A percentile compares a stretch with the other conserved stretches of the same genome.
These are phyloP conservation scores for Glaucomys volans DNA, from an alignment of 2,113 vertebrate genomes.

Conservation along the genomic window DNA sequence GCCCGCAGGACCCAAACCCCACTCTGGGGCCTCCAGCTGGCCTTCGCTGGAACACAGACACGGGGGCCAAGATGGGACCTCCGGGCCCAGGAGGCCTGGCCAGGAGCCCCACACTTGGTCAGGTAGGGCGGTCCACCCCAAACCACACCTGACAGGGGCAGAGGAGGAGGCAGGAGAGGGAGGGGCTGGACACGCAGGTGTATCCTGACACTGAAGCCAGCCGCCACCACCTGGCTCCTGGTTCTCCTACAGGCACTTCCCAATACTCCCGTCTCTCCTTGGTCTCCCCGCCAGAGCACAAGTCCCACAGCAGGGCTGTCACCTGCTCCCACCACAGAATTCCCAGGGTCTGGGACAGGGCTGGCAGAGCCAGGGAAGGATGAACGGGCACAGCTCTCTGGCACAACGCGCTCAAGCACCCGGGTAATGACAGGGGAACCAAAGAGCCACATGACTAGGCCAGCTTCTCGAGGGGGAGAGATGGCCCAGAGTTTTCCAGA, in stretches of 20 bases:
- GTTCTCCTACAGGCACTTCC: rapidly evolving
- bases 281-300: background rate
- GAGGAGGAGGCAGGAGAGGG: background rate
- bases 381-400: background rate
- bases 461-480: background rate
- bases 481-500: background rate
- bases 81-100: rapidly evolving
- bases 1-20: background rate
- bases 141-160: background rate
- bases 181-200: background rate
- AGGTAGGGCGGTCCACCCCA: rapidly evolving
- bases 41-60: rapidly evolving
- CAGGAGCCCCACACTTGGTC: rapidly evolving
- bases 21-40: rapidly evolving
- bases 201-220: background rate
- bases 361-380: rapidly evolving
- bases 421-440: rapidly evolving
- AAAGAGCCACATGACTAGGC: rapidly evolving
- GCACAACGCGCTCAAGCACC: background rate
- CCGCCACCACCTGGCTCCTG: rapidly evolving
- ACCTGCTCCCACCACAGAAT: background rate
- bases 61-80: rapidly evolving
- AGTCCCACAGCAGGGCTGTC: background rate
- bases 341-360: background rate
- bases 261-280: rapidly evolving